Conservation (phyloP, 2,888 invertebrate species). For the Embidobia sp. region DNA sequence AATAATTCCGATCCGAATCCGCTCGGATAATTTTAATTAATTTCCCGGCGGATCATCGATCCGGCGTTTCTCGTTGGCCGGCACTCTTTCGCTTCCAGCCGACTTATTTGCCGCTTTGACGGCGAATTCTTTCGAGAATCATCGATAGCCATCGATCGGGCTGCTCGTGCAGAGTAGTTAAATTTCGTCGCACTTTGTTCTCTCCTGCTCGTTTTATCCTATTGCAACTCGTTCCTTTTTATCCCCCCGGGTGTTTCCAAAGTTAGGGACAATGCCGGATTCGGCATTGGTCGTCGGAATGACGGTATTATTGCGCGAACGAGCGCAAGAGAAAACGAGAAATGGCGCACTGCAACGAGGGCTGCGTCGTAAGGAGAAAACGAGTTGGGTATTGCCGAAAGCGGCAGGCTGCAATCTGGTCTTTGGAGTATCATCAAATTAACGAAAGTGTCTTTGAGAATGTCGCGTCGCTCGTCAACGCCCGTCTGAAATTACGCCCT, state of each 20-base stretch:
- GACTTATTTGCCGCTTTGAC: slow-evolving; percentile 26
- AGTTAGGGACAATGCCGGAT: slow-evolving; percentile 40
- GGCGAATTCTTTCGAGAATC: slow-evolving; percentile 23
- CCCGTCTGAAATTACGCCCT: slow-evolving; percentile 76
- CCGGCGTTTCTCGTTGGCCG: slow-evolving; percentile 16
- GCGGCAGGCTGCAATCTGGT: slow-evolving; percentile 78
- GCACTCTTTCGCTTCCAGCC: slow-evolving; percentile 15
- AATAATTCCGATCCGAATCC: slow-evolving; percentile 27
- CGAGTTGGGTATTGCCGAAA: slow-evolving; percentile 70
- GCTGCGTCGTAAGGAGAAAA: slow-evolving; percentile 61
- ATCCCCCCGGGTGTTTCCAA: slow-evolving; percentile 20
- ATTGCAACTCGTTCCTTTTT: no score
- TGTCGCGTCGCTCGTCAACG: slow-evolving; percentile 76
- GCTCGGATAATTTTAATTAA: slow-evolving; percentile 45
- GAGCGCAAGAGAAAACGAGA: slow-evolving; percentile 39
- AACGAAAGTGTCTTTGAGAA: slow-evolving; percentile 80
- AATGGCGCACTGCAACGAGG: slow-evolving; percentile 43
- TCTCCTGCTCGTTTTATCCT: no score
- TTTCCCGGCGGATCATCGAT: slow-evolving; percentile 27
- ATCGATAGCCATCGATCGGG: no score
- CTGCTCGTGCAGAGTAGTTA: slow-evolving; percentile 10
- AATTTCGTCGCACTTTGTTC: no score
- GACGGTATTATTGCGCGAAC: slow-evolving; percentile 50
- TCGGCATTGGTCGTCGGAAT: slow-evolving; percentile 45
- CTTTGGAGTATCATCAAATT: slow-evolving; percentile 81